A percentile compares a stretch with the other conserved stretches of the same genome.
Evolutionary conservation across 2,797 vertebrate species (phyloP).

Genomic region (Paramormyrops hopkinsi): DNA sequence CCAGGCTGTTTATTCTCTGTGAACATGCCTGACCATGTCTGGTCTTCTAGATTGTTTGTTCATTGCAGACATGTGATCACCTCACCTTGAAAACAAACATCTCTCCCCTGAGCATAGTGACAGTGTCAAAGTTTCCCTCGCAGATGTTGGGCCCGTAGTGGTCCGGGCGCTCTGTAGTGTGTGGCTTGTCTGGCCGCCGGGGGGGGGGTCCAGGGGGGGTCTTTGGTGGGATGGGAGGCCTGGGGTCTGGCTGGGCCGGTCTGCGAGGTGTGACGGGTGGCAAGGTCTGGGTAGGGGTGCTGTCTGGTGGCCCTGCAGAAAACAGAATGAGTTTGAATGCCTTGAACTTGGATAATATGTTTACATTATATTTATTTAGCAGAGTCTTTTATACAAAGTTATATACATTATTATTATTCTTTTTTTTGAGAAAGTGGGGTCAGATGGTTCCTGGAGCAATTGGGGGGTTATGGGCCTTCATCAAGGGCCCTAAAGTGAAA

Average conservation of each 20-base stretch:
- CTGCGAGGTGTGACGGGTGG: constrained; percentile 76
- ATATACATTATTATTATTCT: neutral
- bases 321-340: neutral
- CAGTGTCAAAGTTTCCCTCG: constrained; percentile 87
- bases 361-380: neutral
- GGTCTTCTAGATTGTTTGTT: neutral
- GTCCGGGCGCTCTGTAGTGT: constrained; percentile 75
- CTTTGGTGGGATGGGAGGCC: constrained; percentile 49
- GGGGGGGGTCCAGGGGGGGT: constrained; percentile 61
- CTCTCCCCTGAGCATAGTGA: constrained; percentile 86
- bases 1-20: neutral
- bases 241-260: constrained; percentile 68
- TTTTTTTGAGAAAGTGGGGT: neutral
- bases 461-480: neutral
- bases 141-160: constrained; percentile 90
- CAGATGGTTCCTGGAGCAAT: neutral
- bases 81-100: constrained; percentile 98
- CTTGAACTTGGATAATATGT: neutral
- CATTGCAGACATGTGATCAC: neutral
- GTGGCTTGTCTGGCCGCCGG: constrained; percentile 66
- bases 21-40: neutral
- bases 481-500: neutral
- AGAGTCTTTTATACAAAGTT: neutral
- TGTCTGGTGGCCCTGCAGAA: constrained; percentile 63
- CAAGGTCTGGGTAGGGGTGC: constrained; percentile 73